A percentile compares a stretch with the other conserved stretches of the same genome.
Evolutionary conservation across 2,888 invertebrate species (phyloP).

Genomic region (Stenolophus ochropezus): DNA sequence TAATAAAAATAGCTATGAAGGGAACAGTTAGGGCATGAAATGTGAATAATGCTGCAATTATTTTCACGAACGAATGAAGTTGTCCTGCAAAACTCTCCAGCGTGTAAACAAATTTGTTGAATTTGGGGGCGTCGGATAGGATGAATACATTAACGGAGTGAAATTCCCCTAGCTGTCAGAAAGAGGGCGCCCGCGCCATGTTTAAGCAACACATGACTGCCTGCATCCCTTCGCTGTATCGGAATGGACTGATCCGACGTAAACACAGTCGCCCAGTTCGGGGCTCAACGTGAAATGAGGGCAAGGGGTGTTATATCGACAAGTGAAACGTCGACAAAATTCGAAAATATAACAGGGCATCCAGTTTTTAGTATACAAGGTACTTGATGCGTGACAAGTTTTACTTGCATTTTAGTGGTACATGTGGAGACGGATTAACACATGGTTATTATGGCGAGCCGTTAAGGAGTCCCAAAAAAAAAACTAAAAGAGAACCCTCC

Average conservation of each 20-base stretch:
- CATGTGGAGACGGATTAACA: too few relatives aligned
- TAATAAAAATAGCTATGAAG: not conserved
- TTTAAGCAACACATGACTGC: constrained; percentile 29
- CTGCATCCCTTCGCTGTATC: constrained; percentile 39
- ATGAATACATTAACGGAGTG: not conserved
- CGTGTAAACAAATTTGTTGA: not conserved
- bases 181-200: constrained; percentile 15
- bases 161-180: constrained; percentile 9
- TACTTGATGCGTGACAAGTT: too few relatives aligned
- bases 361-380: too few relatives aligned
- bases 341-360: too few relatives aligned
- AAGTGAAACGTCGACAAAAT: not conserved
- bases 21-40: not conserved
- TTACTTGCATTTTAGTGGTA: too few relatives aligned
- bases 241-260: constrained; percentile 63
- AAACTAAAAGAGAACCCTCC: too few relatives aligned
- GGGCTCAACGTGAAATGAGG: not conserved
- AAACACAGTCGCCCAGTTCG: constrained; percentile 59
- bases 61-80: not conserved
- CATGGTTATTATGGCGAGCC: too few relatives aligned
- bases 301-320: not conserved
- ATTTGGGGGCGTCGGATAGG: not conserved
- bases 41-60: not conserved
- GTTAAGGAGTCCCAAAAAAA: too few relatives aligned
- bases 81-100: not conserved